Percentiles rank a stretch among this genome's conserved stretches.
phyloP scores from a whole-genome alignment of 2,888 invertebrate genomes.

The Oeneis ivallda region DNA sequence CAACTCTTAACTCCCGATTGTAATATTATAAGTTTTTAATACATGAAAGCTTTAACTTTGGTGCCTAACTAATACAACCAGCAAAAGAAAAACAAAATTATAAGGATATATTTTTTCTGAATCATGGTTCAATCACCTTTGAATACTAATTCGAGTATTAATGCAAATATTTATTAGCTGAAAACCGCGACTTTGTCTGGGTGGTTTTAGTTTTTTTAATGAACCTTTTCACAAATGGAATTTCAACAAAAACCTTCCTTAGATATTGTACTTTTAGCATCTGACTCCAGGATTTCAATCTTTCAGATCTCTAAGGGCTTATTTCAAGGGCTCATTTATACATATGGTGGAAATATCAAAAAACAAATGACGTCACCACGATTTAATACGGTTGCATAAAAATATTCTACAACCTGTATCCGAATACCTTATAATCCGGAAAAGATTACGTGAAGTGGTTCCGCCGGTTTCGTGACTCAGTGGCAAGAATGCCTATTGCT shows the following conservation, averaged over 20 bases:
- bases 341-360: neutral
- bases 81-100: neutral
- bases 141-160: no score
- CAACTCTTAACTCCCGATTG: neutral
- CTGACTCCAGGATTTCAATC: no score
- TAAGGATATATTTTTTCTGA: no score
- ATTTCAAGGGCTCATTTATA: no score
- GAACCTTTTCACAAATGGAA: no score
- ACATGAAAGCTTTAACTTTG: neutral
- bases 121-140: slow-evolving; percentile 1
- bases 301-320: no score
- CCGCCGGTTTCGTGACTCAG: slow-evolving; percentile 44
- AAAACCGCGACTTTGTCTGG: no score
- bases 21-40: no score
- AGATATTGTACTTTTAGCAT: no score
- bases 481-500: slow-evolving; percentile 36
- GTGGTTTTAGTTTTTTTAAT: no score
- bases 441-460: slow-evolving; percentile 29
- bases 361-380: slow-evolving; percentile 1
- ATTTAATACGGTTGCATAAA: slow-evolving; percentile 9
- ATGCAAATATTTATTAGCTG: no score
- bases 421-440: slow-evolving; percentile 22
- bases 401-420: slow-evolving; percentile 49
- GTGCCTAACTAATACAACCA: neutral
- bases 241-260: no score